phyloP scores from a whole-genome alignment of 2,888 invertebrate species.

The Amaurobius ferox region DNA sequence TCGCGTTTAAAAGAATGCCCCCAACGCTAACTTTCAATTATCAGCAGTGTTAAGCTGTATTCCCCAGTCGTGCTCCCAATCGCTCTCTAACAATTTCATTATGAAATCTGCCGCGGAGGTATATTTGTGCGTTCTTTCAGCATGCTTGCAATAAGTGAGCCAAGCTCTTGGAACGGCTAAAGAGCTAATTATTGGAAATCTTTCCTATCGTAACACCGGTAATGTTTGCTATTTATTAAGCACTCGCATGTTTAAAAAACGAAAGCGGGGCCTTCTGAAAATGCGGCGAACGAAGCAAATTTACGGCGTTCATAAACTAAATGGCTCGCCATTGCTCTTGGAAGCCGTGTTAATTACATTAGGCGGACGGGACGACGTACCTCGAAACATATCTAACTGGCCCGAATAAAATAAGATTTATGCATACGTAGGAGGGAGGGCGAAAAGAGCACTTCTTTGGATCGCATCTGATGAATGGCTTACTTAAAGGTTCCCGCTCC shows the following conservation, averaged over 20 bases:
- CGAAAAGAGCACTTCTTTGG: constrained; percentile 47
- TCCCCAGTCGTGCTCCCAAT: background rate
- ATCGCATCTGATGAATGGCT: constrained; percentile 66
- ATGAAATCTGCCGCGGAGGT: too few relatives aligned
- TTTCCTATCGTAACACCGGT: constrained; percentile 44
- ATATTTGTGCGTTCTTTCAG: constrained; percentile 18
- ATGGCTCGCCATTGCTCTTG: constrained; percentile 69
- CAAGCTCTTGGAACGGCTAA: constrained; percentile 24
- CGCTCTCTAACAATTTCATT: background rate
- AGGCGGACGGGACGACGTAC: constrained; percentile 53
- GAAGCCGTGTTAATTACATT: constrained; percentile 71
- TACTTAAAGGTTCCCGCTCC: constrained; percentile 67
- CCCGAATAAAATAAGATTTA: constrained; percentile 72
- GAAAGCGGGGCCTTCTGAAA: constrained; percentile 15
- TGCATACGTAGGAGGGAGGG: constrained; percentile 62
- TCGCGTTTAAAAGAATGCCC: background rate
- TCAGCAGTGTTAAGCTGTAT: background rate
- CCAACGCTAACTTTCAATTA: constrained; percentile 8
- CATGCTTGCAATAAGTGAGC: background rate
- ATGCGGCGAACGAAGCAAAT: constrained; percentile 51
- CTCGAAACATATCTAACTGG: constrained; percentile 66
- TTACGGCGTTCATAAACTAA: constrained; percentile 72
- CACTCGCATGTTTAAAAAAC: constrained; percentile 52
- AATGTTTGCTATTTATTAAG: constrained; percentile 69
- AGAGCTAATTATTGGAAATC: constrained; percentile 68